Conservation (phyloP, 2,888 invertebrate genomes). For the Drosophila histrio region DNA sequence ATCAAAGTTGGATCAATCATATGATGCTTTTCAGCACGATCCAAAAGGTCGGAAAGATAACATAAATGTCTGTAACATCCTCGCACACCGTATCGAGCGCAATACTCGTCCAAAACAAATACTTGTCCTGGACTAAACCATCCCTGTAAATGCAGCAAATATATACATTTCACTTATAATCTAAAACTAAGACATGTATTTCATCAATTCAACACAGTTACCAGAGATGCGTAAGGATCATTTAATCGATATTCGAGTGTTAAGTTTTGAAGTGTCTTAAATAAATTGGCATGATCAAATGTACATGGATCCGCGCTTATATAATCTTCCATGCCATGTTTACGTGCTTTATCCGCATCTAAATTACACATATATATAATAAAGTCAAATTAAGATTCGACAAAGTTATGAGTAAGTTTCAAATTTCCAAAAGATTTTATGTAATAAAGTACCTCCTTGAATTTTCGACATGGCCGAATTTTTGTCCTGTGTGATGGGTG, state of each 20-base stretch:
- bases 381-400: too few species aligned
- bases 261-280: constrained; percentile 95
- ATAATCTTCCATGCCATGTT: constrained; percentile 99
- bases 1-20: constrained; percentile 99
- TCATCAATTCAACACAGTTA: constrained; percentile 83
- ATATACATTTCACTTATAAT: background rate
- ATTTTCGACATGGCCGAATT: constrained; percentile 93
- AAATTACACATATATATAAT: background rate
- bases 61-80: constrained; percentile 98
- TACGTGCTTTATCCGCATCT: constrained; percentile 90
- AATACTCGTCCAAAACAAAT: constrained; percentile 98
- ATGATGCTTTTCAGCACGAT: constrained; percentile 95
- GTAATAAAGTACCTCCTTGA: constrained; percentile 87
- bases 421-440: too few species aligned
- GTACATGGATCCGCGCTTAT: constrained; percentile 99
- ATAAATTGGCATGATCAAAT: constrained; percentile 97
- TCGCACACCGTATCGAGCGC: constrained; percentile 98
- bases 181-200: background rate
- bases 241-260: constrained; percentile 97
- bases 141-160: constrained; percentile 87
- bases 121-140: constrained; percentile 99
- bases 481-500: constrained; percentile 94
- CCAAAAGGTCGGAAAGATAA: constrained; percentile 97
- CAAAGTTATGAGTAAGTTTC: too few species aligned
- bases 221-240: constrained; percentile 99